Conservation (phyloP, 2,888 invertebrate species). For the Chironomus tentans region DNA sequence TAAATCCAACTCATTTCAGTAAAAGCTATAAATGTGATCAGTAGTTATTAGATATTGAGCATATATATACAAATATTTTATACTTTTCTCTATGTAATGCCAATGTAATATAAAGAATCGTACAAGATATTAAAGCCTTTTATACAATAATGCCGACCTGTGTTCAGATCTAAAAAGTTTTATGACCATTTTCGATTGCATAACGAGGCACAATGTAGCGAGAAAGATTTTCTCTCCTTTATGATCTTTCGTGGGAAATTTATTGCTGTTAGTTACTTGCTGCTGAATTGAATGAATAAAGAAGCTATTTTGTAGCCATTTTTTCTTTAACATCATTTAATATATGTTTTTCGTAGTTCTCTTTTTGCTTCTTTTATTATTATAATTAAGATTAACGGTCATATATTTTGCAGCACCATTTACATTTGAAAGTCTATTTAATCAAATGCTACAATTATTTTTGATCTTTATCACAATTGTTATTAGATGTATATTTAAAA, state of each 20-base stretch:
- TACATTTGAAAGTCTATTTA: neutral
- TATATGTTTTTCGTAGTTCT: neutral
- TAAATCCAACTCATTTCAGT: too few relatives aligned
- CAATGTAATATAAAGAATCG: too few relatives aligned
- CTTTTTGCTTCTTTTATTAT: conserved; percentile 1
- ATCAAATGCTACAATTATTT: neutral
- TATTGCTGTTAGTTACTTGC: conserved; percentile 15
- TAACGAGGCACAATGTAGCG: conserved; percentile 12
- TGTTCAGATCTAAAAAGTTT: conserved; percentile 6
- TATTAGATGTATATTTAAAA: neutral
- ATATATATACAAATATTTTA: too few relatives aligned
- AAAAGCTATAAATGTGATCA: neutral
- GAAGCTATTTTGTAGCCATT: conserved; percentile 20
- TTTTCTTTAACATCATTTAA: neutral
- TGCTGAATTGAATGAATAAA: conserved; percentile 18
- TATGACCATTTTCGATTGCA: conserved; percentile 22
- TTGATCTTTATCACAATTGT: neutral
- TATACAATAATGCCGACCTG: too few relatives aligned
- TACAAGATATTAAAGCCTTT: too few relatives aligned
- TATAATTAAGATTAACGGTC: conserved; percentile 20
- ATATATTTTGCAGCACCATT: neutral
- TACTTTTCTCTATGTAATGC: too few relatives aligned
- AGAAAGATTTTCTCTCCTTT: conserved; percentile 13
- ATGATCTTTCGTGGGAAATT: conserved; percentile 24
- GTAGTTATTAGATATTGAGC: neutral